Evolutionary conservation across 2,113 vertebrate species (phyloP).

Genomic region (Lasiurus borealis): DNA sequence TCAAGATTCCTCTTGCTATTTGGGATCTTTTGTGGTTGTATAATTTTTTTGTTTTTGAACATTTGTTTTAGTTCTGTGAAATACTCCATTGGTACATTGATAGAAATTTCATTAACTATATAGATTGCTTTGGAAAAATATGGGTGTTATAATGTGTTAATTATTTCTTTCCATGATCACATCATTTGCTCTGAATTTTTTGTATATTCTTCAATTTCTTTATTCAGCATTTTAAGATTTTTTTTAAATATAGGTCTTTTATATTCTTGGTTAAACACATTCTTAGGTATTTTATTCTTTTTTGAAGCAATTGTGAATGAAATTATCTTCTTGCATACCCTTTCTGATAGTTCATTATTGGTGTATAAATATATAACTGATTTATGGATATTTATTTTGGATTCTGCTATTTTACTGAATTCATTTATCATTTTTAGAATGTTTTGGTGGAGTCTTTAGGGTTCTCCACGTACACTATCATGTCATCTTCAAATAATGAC

Average conservation of each 20-base stretch:
- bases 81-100: not conserved
- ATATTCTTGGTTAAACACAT: not conserved
- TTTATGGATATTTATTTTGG: not conserved
- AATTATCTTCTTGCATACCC: not conserved
- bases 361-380: not conserved
- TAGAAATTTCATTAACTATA: not conserved
- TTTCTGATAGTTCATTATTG: not conserved
- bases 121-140: not conserved
- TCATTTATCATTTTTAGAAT: not conserved
- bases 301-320: not conserved
- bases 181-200: not conserved
- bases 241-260: not conserved
- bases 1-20: not conserved
- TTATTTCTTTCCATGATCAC: not conserved
- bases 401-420: not conserved
- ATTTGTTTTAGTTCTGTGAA: not conserved
- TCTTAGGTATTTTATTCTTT: not conserved
- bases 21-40: not conserved
- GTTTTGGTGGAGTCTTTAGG: not conserved
- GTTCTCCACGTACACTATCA: not conserved
- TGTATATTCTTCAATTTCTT: not conserved
- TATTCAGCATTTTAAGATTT: not conserved
- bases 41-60: not conserved
- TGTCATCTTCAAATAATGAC: not conserved
- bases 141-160: not conserved